Base-by-base conservation (phyloP, 2,797 vertebrate genomes). In the Kryptopterus vitreolus region DNA sequence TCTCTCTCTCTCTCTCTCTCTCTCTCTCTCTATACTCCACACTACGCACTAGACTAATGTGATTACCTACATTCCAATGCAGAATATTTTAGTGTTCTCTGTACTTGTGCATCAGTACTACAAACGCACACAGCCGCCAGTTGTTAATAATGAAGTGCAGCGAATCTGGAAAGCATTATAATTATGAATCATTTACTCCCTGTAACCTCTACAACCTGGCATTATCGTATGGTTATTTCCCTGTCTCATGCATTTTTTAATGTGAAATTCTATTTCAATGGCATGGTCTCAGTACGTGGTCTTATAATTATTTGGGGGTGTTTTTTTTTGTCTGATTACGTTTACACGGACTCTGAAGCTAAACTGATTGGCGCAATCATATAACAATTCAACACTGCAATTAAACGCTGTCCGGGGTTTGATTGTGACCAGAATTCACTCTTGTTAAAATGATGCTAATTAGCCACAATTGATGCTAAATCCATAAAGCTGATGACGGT, bases 181-280 rank as follows among this genome's bases (percentile, higher is more conserved):
- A 26, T 68, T 68, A 48, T 9, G 46, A 46, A 31, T 38, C 22
- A 24, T 38, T 73, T 73, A 6, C 22, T 35, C 18, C 33, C 7
- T 73, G 22, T 38, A 73, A 57, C 26, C 16, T 55, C 13, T 38
- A 57, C 11, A 35, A 57, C 52, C 11, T 57, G 29, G 29, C 1
- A 55, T 72, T n/a, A 35, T 72, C 15, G 33, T 38, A 53, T 24
- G 5, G 52, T 73, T 73, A 33, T 57, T 13, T 38, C 22, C n/a
- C 52, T 55, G 70, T 73, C 33, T n/a, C 52, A 73, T 73, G 33
- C 71, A 57, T 15, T 38, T n/a, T 53, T 73, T 73, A 73, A 73
- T 24, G 71, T 58, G 31, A 57, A 16, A 24, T 6, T 38, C 35
- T 1, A 35, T 35, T 72, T 72, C 20, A 35, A 29, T 31, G 4